These are phyloP conservation scores for Cecropterus lyciades DNA, from an alignment of 1,140 invertebrate genomes.

Conservation along the genomic window DNA sequence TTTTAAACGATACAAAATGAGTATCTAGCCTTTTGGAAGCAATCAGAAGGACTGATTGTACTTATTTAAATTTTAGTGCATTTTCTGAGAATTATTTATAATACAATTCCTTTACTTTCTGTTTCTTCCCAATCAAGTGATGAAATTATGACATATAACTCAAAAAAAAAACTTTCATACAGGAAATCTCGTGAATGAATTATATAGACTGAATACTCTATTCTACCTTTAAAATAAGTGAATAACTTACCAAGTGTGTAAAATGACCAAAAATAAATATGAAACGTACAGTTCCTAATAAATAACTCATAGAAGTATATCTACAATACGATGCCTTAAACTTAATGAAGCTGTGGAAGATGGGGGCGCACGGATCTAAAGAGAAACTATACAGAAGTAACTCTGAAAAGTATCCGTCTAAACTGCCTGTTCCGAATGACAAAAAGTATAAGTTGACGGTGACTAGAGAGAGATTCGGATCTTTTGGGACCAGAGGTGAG, in stretches of 20 bases:
- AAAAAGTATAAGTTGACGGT: conserved; percentile 82
- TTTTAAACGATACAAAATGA: too few relatives aligned
- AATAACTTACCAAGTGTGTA: conserved; percentile 15
- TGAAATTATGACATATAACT: conserved; percentile 43
- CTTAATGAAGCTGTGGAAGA: conserved; percentile 80
- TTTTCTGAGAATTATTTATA: too few relatives aligned
- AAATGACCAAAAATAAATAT: conserved; percentile 40
- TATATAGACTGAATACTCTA: conserved; percentile 18
- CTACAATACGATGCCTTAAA: conserved; percentile 54
- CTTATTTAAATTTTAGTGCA: too few relatives aligned
- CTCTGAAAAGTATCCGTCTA: conserved; percentile 84
- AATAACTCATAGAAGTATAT: conserved; percentile 37
- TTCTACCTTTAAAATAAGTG: conserved; percentile 14
- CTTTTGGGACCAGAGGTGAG: conserved; percentile 84
- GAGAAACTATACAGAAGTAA: conserved; percentile 86
- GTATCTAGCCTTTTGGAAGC: too few relatives aligned
- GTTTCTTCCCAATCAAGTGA: conserved; percentile 2
- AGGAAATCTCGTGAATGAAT: not conserved
- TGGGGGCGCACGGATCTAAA: conserved; percentile 89
- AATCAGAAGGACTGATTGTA: too few relatives aligned
- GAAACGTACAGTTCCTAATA: conserved; percentile 28
- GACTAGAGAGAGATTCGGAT: conserved; percentile 85
- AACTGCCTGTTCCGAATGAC: conserved; percentile 77
- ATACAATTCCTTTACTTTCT: too few relatives aligned
- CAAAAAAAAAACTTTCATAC: not conserved